Evolutionary conservation across 2,113 vertebrate genomes (phyloP).

Genomic region (Collichthys lucidus): DNA sequence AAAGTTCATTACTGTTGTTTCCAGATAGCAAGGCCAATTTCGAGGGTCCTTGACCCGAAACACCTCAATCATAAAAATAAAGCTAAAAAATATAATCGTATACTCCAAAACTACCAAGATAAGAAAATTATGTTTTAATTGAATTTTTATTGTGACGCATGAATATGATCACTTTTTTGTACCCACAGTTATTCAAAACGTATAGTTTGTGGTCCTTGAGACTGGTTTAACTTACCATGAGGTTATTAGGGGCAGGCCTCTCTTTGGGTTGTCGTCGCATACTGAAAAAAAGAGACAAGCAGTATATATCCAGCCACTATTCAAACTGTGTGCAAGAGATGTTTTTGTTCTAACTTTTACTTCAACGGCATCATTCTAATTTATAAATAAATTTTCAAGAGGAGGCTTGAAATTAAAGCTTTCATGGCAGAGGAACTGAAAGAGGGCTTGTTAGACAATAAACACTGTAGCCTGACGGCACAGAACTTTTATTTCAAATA

Average conservation of each 20-base stretch:
- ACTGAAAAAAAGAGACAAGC: conserved; percentile 80
- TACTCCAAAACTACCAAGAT: conserved; percentile 42
- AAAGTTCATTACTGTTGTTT: conserved; percentile 67
- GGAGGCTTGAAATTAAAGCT: conserved; percentile 22
- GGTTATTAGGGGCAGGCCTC: conserved; percentile 94
- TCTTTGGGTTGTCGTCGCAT: conserved; percentile 97
- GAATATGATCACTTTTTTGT: conserved; percentile 52
- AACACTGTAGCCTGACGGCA: not conserved
- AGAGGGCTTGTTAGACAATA: conserved; percentile 5
- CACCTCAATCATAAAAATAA: conserved; percentile 58
- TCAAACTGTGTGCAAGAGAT: conserved; percentile 18
- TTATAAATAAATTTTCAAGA: conserved; percentile 26
- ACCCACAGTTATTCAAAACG: conserved; percentile 47
- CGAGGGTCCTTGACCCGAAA: conserved; percentile 66
- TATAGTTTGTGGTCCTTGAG: conserved; percentile 53
- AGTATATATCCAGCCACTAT: conserved; percentile 27
- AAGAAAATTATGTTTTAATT: conserved; percentile 62
- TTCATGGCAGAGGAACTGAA: conserved; percentile 22
- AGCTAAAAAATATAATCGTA: conserved; percentile 43
- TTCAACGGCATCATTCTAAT: conserved; percentile 28
- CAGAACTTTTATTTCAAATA: conserved; percentile 23
- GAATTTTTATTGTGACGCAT: conserved; percentile 45
- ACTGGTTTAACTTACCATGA: conserved; percentile 90
- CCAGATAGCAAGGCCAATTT: conserved; percentile 44
- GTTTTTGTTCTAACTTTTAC: conserved; percentile 40